A percentile compares a stretch with the other conserved stretches of the same genome.
phyloP scores from a whole-genome alignment of 2,113 vertebrate species.

The Dromaius novaehollandiae region DNA sequence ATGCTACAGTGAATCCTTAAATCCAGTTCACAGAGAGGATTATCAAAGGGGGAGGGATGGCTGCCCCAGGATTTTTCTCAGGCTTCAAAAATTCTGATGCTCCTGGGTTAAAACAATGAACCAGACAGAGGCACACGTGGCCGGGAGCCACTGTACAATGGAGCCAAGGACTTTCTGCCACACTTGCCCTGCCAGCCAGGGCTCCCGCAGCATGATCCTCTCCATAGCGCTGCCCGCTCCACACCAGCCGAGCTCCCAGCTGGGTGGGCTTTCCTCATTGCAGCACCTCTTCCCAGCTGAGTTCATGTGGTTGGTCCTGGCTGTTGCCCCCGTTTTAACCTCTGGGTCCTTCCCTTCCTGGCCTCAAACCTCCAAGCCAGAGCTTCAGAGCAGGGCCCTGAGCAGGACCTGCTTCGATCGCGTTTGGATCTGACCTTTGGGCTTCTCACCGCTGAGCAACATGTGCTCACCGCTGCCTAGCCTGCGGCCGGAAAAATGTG shows the following conservation, averaged over 20 bases:
- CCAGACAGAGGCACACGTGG: accelerated
- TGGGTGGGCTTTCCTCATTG: not conserved
- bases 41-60: slow-evolving; percentile 34
- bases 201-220: not conserved
- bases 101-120: not conserved
- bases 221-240: not conserved
- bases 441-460: not conserved
- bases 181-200: not conserved
- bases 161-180: not conserved
- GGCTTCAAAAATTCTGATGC: not conserved
- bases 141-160: accelerated
- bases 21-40: slow-evolving; percentile 59
- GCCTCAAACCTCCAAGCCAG: not conserved
- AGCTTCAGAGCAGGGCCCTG: not conserved
- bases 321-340: not conserved
- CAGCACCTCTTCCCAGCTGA: not conserved
- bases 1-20: slow-evolving; percentile 60
- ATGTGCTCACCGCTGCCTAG: too few relatives aligned
- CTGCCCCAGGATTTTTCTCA: not conserved
- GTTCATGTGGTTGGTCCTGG: accelerated
- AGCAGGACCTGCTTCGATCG: not conserved
- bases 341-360: not conserved
- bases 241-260: not conserved
- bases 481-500: too few relatives aligned
- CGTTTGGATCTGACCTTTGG: not conserved